Base-by-base conservation (phyloP, 2,113 vertebrate genomes). In the Ctenomys sociabilis region DNA sequence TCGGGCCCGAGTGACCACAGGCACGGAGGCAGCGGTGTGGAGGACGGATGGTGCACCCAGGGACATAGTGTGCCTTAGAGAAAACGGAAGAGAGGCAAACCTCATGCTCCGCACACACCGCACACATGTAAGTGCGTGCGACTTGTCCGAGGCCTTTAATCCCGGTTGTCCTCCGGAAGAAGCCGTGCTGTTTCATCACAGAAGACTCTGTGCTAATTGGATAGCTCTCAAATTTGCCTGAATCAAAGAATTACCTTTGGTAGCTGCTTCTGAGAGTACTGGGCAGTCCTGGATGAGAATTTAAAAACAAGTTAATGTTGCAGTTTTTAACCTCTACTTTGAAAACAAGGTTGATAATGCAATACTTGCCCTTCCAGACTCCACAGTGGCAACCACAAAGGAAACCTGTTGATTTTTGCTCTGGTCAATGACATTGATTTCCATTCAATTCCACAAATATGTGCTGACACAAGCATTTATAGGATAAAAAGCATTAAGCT, bases 1-100 rank as follows among this genome's bases (percentile, higher is more conserved):
- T 61, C 0, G 0, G 26, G 28, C 5, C 4, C 10, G n/a, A 12
- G 13, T 6, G 24, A 32, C 3, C 9, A 1, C 26, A 5, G 6
- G 7, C 1, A 61, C 1, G 3, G 1, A n/a, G n/a, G 7, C 11
- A 30, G 2, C 14, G 14, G 5, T 8, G 24, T 13, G 32, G 61
- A 61, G 22, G 14, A 28, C 22, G n/a, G 8, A 4, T 6, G 17
- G 52, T 6, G 4, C 28, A 11, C 1, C 7, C 22, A 68, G 11
- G 52, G 32, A 16, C 68, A 35, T 49, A 19, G 3, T 5, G 5
- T 57, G 22, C 26, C 24, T 43, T 4, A 24, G 61, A 85, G 24
- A 17, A 4, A 7, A 22, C 61, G 43, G 30, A n/a, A 84, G 32
- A 22, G 0, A 66, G 11, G 3, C 2, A 26, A n/a, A 30, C 1